Conservation (phyloP, 2,113 vertebrate species). For the Mola mola region DNA sequence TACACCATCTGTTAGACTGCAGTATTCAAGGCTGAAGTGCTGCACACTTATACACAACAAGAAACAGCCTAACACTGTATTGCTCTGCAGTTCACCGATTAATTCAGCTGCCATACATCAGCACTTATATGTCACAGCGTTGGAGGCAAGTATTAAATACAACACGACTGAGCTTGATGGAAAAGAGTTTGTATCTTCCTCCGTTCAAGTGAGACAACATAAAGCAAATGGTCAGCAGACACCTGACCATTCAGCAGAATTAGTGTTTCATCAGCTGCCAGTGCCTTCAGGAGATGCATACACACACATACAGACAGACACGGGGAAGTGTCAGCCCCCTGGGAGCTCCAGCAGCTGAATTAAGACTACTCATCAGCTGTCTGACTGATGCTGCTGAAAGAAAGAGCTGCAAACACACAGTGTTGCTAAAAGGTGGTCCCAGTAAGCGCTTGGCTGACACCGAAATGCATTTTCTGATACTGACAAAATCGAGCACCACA, state of each 20-base stretch:
- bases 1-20: conserved; percentile 58
- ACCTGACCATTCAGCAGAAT: conserved; percentile 61
- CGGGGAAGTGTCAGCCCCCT: conserved; percentile 38
- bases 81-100: not conserved
- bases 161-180: not conserved
- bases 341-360: conserved; percentile 67
- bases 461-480: too few species aligned
- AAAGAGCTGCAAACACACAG: too few species aligned
- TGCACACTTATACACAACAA: conserved; percentile 17
- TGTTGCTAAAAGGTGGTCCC: too few species aligned
- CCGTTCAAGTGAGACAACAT: conserved; percentile 15
- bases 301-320: conserved; percentile 31
- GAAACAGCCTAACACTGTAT: not conserved
- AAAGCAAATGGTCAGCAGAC: conserved; percentile 62
- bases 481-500: not conserved
- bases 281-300: conserved; percentile 30
- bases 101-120: too few species aligned
- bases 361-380: conserved; percentile 67
- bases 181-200: conserved; percentile 17
- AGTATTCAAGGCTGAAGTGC: conserved; percentile 43
- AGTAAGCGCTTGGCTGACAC: too few species aligned
- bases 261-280: conserved; percentile 71
- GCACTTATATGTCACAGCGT: too few species aligned
- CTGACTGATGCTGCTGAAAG: conserved; percentile 34
- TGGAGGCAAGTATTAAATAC: too few species aligned